Evolutionary conservation across 2,888 invertebrate species (phyloP).

Genomic region (Drosophila lacicola): DNA sequence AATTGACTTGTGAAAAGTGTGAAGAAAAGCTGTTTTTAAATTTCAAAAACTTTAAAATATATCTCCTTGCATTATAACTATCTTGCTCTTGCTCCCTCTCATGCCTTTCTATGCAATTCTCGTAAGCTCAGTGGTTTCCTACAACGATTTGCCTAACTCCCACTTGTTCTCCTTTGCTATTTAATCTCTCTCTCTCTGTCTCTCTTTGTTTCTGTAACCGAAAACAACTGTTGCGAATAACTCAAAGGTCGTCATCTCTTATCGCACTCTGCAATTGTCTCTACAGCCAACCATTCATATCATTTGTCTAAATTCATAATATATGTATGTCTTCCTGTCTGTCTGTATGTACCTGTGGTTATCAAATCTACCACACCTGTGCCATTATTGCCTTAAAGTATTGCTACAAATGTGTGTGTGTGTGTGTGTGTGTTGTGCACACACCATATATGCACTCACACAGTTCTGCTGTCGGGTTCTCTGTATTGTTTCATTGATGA

Average conservation of each 20-base stretch:
- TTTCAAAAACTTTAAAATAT: not conserved
- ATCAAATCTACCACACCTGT: conserved; percentile 8
- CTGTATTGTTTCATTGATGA: conserved; percentile 78
- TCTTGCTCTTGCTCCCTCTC: too few species aligned
- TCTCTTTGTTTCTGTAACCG: not conserved
- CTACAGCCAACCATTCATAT: conserved; percentile 33
- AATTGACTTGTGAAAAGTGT: not conserved
- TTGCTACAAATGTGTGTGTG: not conserved
- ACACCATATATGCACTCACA: conserved; percentile 22
- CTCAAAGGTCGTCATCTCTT: conserved; percentile 33
- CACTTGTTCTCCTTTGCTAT: too few species aligned
- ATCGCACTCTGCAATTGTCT: conserved; percentile 26
- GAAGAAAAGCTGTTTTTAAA: not conserved
- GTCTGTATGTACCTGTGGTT: conserved; percentile 3
- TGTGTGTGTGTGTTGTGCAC: not conserved
- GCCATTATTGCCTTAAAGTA: not conserved
- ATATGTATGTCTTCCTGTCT: conserved; percentile 2
- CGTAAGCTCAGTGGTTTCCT: not conserved
- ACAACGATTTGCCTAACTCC: too few species aligned
- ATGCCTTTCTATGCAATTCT: conserved; percentile 1
- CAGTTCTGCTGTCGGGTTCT: conserved; percentile 13
- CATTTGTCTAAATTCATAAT: conserved; percentile 8
- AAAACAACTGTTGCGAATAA: conserved; percentile 7
- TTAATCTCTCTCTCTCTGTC: too few species aligned
- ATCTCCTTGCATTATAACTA: not conserved